Conservation (phyloP, 2,797 vertebrate genomes). For the Pterois miles region DNA sequence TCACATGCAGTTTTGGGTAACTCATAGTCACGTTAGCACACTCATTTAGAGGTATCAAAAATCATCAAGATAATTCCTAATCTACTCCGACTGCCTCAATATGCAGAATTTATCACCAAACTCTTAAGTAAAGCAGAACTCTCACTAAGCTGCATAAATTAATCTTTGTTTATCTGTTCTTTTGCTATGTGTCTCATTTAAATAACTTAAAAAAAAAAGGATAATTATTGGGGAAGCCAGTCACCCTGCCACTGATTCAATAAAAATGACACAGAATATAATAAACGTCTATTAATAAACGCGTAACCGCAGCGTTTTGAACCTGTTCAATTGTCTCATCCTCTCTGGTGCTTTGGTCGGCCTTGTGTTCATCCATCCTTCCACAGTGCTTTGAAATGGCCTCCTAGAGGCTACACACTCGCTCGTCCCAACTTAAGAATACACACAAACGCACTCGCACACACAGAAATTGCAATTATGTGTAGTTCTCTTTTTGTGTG, state of each 20-base stretch:
- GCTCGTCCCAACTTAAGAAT: conserved; percentile 44
- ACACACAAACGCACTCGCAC: conserved; percentile 48
- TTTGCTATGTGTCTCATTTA: not conserved
- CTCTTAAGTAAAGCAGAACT: not conserved
- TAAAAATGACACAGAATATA: conserved; percentile 28
- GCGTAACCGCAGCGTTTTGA: conserved; percentile 41
- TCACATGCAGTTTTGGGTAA: too few species aligned
- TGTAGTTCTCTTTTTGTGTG: conserved; percentile 70
- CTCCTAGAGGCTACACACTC: conserved; percentile 61
- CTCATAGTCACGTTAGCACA: too few species aligned
- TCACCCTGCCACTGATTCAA: conserved; percentile 1
- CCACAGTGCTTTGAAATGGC: conserved; percentile 62
- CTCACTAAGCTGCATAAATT: not conserved
- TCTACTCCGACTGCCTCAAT: not conserved
- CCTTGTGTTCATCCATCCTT: conserved; percentile 65
- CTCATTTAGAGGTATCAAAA: not conserved
- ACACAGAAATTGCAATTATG: conserved; percentile 60
- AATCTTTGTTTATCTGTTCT: not conserved
- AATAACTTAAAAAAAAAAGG: not conserved
- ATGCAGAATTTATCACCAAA: not conserved
- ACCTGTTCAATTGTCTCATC: conserved; percentile 46
- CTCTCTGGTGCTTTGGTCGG: conserved; percentile 29
- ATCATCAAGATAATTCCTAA: not conserved
- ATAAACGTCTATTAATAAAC: conserved; percentile 46
- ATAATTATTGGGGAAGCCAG: not conserved